These are phyloP conservation scores for Fundulus diaphanus DNA, from an alignment of 2,797 vertebrate genomes.

Conservation along the genomic window DNA sequence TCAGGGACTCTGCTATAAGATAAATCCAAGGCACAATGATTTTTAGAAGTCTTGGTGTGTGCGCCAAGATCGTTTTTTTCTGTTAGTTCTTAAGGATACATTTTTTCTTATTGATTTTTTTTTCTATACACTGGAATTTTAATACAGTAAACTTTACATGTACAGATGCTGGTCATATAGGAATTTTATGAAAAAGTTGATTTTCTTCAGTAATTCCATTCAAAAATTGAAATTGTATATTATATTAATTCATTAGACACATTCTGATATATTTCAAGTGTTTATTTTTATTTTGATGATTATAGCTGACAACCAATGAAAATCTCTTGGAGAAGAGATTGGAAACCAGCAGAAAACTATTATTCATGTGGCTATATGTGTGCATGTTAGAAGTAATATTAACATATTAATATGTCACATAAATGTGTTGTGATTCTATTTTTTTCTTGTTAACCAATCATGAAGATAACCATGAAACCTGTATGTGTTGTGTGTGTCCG, in stretches of 20 bases:
- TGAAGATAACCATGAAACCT: slow-evolving; percentile 34
- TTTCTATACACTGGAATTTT: slow-evolving; percentile 68
- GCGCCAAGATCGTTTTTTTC: slow-evolving; percentile 40
- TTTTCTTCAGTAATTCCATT: no score
- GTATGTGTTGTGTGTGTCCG: slow-evolving; percentile 38
- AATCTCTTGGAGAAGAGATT: no score
- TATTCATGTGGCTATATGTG: slow-evolving; percentile 5
- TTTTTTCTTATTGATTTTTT: slow-evolving; percentile 42
- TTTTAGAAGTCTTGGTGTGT: slow-evolving; percentile 39
- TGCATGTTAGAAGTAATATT: slow-evolving; percentile 28
- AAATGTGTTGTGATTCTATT: slow-evolving; percentile 9
- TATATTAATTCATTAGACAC: no score
- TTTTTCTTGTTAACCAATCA: slow-evolving; percentile 5
- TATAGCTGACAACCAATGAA: no score
- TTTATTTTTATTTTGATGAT: no score
- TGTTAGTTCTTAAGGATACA: slow-evolving; percentile 51
- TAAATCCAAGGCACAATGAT: neutral
- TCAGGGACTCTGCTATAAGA: neutral
- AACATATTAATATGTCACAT: slow-evolving; percentile 11
- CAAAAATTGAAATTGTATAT: no score
- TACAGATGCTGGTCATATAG: no score
- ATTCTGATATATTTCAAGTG: no score
- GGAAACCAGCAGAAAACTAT: slow-evolving; percentile 1
- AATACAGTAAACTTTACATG: slow-evolving; percentile 81
- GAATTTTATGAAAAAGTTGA: no score